These are phyloP conservation scores for Globodera ellingtonae DNA, from an alignment of 1,140 invertebrate genomes.

Conservation along the genomic window DNA sequence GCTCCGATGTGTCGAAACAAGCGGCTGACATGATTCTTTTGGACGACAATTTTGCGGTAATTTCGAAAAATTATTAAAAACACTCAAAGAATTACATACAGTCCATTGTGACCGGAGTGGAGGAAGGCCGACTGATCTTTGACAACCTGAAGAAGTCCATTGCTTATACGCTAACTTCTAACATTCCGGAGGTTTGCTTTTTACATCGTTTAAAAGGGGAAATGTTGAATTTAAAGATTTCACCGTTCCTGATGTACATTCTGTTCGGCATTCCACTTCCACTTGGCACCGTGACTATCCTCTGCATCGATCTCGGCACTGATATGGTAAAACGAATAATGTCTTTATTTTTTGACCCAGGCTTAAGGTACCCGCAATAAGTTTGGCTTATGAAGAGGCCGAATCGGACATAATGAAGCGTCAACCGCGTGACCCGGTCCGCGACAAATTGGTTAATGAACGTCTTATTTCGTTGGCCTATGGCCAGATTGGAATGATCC, in stretches of 20 bases:
- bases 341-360: slow-evolving; percentile 45
- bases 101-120: slow-evolving; percentile 97
- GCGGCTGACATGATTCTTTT: slow-evolving; percentile 99
- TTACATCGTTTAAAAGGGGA: not conserved
- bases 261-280: slow-evolving; percentile 93
- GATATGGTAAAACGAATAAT: slow-evolving; percentile 77
- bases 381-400: slow-evolving; percentile 94
- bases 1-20: slow-evolving; percentile 98
- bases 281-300: slow-evolving; percentile 95
- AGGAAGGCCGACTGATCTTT: slow-evolving; percentile 97
- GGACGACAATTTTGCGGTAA: slow-evolving; percentile 90
- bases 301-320: slow-evolving; percentile 99
- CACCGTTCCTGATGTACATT: slow-evolving; percentile 97
- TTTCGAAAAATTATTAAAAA: not conserved
- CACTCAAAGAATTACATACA: not conserved
- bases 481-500: slow-evolving; percentile 98
- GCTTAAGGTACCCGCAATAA: slow-evolving; percentile 88
- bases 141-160: slow-evolving; percentile 99
- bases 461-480: slow-evolving; percentile 81
- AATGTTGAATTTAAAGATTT: slow-evolving; percentile 71
- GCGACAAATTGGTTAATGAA: slow-evolving; percentile 98
- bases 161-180: slow-evolving; percentile 96
- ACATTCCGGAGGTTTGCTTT: slow-evolving; percentile 81
- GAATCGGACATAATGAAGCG: slow-evolving; percentile 99
- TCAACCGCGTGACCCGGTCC: slow-evolving; percentile 86